Percentiles rank a stretch among this genome's conserved stretches.
Evolutionary conservation across 1,140 invertebrate species (phyloP).

Genomic region (Linepithema humile): DNA sequence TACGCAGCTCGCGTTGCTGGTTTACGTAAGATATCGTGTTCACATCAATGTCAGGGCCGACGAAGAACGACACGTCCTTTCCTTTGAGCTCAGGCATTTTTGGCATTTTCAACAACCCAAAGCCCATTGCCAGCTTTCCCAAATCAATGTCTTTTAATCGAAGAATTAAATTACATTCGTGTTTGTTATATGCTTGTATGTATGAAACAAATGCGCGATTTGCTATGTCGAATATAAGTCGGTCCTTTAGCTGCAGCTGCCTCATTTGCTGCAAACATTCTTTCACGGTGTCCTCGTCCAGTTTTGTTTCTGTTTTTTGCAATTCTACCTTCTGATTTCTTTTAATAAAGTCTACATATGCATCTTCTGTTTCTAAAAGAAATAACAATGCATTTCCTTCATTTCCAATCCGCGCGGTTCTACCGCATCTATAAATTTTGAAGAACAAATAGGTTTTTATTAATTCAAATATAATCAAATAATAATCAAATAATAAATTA

Average conservation of each 20-base stretch:
- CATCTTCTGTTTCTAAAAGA: constrained; percentile 93
- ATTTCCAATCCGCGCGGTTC: constrained; percentile 96
- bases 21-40: constrained; percentile 93
- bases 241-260: constrained; percentile 88
- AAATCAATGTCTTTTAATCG: constrained; percentile 95
- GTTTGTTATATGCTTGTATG: constrained; percentile 96
- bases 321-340: constrained; percentile 95
- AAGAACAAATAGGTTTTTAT: constrained; percentile 2
- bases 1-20: constrained; percentile 90
- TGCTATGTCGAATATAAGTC: constrained; percentile 94
- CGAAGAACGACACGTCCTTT: constrained; percentile 88
- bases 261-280: constrained; percentile 84
- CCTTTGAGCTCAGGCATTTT: constrained; percentile 97
- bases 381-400: constrained; percentile 95
- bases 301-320: constrained; percentile 74
- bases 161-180: constrained; percentile 97
- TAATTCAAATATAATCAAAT: too few species aligned
- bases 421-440: constrained; percentile 87
- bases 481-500: background rate
- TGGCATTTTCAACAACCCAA: constrained; percentile 95
- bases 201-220: constrained; percentile 98
- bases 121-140: constrained; percentile 93
- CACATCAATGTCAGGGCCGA: constrained; percentile 88
- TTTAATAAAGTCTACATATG: constrained; percentile 96
- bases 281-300: constrained; percentile 65